Evolutionary conservation across 2,888 invertebrate genomes (phyloP), one percentile per base, ranked within the genome.

Genomic region (Lampropteryx suffumata): DNA sequence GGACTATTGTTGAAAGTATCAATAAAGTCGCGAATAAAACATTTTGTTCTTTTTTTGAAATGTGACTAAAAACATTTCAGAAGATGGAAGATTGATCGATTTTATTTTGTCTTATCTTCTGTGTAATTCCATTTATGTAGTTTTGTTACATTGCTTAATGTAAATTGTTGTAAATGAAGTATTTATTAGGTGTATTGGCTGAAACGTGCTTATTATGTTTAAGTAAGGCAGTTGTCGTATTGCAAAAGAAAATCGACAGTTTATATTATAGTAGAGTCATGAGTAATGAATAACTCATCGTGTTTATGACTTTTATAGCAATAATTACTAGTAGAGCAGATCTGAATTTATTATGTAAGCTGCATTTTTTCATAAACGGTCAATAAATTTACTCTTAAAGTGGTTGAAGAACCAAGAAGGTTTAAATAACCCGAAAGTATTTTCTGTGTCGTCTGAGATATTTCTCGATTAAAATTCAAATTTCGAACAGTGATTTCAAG

Each of bases 1-100:
- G n/a, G n/a, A n/a, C n/a, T n/a, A n/a, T n/a, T n/a, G 69, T 69
- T 74, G 73, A 77, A 78, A 79, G 73, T 74, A 65, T 71, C 73
- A 70, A 69, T 67, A 68, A 67, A 60, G 57, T 60, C 59, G 47
- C 50, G 24, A 50, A 47, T 37, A 57, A 58, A 56, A 61, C 66
- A 66, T 62, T 12, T 71, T 62, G 67, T 76, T 74, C 73, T 72
- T 70, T 75, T 79, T 79, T 72, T 71, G 65, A 61, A 57, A 64
- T 65, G 64, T 67, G 63, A 62, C 24, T 68, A 67, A 59, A 55
- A 42, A 4, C 24, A 9, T 41, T 47, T 48, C 39, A 13, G 35
- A 27, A 37, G 6, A 35, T 42, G 36, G 30, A 34, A 1, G 34
- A 34, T 7, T 17, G 26, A 42, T 33, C 26, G 17, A 41, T 28